Base-by-base conservation (phyloP, 1,140 invertebrate genomes). In the Cherax quadricarinatus region DNA sequence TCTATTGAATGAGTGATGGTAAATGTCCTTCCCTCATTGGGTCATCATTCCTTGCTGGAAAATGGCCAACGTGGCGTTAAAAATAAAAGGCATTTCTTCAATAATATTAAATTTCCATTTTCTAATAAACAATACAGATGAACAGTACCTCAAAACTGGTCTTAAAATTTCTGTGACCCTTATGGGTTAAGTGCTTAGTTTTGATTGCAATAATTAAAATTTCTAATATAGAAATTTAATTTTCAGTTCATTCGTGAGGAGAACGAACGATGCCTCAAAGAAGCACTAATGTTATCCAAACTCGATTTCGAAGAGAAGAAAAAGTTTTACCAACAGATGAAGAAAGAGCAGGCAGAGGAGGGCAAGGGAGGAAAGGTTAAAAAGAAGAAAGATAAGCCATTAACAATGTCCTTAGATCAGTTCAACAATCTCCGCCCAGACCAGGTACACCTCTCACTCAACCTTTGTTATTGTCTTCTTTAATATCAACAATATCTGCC, bases 241-340 rank as follows among this genome's bases (percentile, higher is more conserved):
- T 18, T 88, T 78, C 93, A 96, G 95, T 95, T 96, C 94, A 96
- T 97, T 53, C 95, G 96, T 94, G 96, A 96, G 9, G 95, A 96
- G 78, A 97, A 96, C 95, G 96, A 97, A 94, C 95, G 96, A 94
- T 96, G 97, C 94, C 94, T 97, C n/a, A 95, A 96, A 94, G 95
- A 96, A 96, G 97, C 97, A 18, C 95, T 97, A 89, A 93, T 97
- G 24, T 94, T 96, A 83, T 97, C 97, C 16, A 97, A 97, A 95
- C 94, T 97, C 84, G 96, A 97, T 94, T 97, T 95, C 95, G 96
- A 97, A 95, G 95, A 96, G 94, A 96, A 96, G 93, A 96, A 96
- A 95, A 95, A 96, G 94, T 95, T 96, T 6, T 95, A 96, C 92
- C 95, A 95, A 79, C 94, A 95, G 84, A 93, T 94, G 12, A 95